Percentiles rank a stretch among this genome's conserved stretches.
Evolutionary conservation across 2,113 vertebrate species (phyloP).

Genomic region (Struthidea cinerea): DNA sequence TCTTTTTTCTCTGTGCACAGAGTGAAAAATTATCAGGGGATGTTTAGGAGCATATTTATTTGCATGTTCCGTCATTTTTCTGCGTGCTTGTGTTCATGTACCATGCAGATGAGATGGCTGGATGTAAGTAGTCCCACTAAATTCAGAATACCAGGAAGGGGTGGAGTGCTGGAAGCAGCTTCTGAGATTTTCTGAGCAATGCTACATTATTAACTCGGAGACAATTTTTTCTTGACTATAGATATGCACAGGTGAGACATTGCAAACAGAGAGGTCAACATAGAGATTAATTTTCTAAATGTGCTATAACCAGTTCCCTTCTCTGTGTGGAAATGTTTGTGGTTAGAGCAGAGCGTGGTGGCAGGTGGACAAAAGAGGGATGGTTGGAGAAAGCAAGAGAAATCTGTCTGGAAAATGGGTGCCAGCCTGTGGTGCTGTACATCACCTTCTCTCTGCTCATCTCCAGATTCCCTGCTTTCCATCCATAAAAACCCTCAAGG

Average conservation of each 20-base stretch:
- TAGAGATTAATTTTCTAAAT: neutral
- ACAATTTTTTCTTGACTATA: neutral
- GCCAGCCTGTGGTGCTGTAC: neutral
- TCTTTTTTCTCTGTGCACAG: neutral
- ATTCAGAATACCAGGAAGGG: neutral
- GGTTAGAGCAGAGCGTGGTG: neutral
- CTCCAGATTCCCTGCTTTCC: neutral
- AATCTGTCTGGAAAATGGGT: neutral
- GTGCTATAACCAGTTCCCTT: neutral
- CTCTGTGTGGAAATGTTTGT: neutral
- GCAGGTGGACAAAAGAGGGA: neutral
- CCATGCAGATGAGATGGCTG: neutral
- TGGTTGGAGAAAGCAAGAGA: neutral
- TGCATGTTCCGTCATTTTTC: neutral
- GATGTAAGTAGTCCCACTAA: neutral
- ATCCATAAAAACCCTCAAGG: neutral
- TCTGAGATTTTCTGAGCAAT: neutral
- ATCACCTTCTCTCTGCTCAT: neutral
- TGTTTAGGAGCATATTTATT: neutral
- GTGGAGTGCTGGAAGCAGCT: neutral
- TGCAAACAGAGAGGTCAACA: fast-evolving
- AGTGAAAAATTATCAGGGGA: neutral
- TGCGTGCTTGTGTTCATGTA: neutral
- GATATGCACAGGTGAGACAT: neutral
- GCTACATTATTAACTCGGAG: neutral